phyloP scores from a whole-genome alignment of 2,113 vertebrate genomes.

The Corythornis vintsioides region DNA sequence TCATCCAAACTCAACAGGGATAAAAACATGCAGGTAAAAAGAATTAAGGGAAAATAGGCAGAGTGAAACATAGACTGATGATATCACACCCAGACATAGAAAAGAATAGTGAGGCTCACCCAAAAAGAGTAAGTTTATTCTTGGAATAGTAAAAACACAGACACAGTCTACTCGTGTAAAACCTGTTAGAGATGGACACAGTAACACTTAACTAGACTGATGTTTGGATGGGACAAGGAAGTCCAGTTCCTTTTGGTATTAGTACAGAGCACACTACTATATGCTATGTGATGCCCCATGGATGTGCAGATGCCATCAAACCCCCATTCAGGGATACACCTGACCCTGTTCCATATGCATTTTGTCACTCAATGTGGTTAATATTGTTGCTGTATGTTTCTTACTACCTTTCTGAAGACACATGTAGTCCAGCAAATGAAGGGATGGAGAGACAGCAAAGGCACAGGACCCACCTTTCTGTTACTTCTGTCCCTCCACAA shows the following conservation, averaged over 20 bases:
- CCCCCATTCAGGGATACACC: not conserved
- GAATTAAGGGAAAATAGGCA: not conserved
- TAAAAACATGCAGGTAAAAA: not conserved
- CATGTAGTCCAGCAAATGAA: not conserved
- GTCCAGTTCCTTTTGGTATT: not conserved
- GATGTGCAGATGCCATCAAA: not conserved
- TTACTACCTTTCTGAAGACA: not conserved
- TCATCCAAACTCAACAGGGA: not conserved
- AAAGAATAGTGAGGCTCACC: not conserved
- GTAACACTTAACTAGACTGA: not conserved
- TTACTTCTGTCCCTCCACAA: not conserved
- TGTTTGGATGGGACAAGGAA: not conserved
- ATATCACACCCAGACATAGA: not conserved
- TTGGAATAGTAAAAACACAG: not conserved
- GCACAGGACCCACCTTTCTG: not conserved
- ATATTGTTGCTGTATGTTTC: not conserved
- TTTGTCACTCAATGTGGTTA: not conserved
- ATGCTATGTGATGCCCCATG: not conserved
- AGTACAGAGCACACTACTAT: not conserved
- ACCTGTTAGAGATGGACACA: not conserved
- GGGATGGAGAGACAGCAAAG: not conserved
- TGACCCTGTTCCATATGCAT: not conserved
- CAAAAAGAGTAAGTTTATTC: not conserved
- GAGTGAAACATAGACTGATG: not conserved
- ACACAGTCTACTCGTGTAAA: not conserved